These are phyloP conservation scores for Campoletis sonorensis DNA, from an alignment of 1,140 invertebrate species.

Conservation along the genomic window DNA sequence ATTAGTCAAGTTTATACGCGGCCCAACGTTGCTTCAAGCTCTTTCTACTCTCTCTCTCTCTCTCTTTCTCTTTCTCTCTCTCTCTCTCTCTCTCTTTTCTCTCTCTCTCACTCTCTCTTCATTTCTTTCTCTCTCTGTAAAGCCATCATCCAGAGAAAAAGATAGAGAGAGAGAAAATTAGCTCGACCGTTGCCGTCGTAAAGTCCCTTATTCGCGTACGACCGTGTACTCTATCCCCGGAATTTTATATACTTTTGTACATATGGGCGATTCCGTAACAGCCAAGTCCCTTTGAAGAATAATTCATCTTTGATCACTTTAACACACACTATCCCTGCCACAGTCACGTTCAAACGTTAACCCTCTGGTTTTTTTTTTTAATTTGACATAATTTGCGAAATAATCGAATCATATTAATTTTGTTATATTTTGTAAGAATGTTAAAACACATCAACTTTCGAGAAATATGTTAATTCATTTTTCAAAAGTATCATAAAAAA, in stretches of 20 bases:
- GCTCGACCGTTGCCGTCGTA: constrained; percentile 13
- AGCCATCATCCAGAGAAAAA: background rate
- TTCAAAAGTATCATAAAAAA: no score
- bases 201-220: constrained; percentile 35
- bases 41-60: background rate
- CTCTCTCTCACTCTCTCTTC: background rate
- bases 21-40: constrained; percentile 28
- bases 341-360: no score
- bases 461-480: no score
- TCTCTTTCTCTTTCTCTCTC: background rate
- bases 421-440: no score
- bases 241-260: constrained; percentile 9
- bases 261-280: background rate
- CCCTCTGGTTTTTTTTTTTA: no score
- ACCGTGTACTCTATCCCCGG: constrained; percentile 33
- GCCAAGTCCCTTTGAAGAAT: background rate
- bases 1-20: constrained; percentile 53
- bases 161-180: background rate
- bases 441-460: no score
- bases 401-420: no score
- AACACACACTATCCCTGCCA: no score
- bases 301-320: background rate
- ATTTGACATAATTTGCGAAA: no score
- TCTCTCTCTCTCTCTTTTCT: background rate
- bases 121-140: background rate